Base-by-base conservation (phyloP, 1,140 invertebrate species). In the Formica selysi region DNA sequence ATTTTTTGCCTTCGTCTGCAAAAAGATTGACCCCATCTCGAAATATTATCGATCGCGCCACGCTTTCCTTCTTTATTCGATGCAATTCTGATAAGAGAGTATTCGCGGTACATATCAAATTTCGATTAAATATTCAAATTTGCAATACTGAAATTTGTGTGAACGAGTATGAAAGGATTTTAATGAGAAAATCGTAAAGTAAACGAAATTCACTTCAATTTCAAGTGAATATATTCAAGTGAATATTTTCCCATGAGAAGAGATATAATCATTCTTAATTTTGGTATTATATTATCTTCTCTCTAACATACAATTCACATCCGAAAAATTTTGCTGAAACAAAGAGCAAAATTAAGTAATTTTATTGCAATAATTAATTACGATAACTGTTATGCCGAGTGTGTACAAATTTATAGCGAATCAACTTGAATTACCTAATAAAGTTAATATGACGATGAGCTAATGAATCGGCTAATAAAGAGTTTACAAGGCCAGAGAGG, bases 281-380 rank as follows among this genome's bases (percentile, higher is more conserved):
- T 62, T 61, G 0, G 1, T 51, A 22, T 67, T 48, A 16, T 0
- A 48, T 32, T 16, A 32, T 5, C 6, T 51, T 51, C 44, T 78
- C 32, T 41, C 19, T 2, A 19, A 38, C 16, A 4, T 59, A 38
- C 29, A 41, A 62, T 41, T 62, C 29, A 29, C 0, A 59, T 59
- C 11, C 38, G n/a, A 44, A 51, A 13, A 76, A 62, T 8, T 62
- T 16, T 29, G 11, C 4, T 76, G 38, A 26, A 61, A 41, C 2
- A 16, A 10, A 8, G n/a, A 44, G 5, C 16, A 61, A 76, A 2
- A 26, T 36, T 7, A 4, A 29, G 16, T 32, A 62, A 48, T 54
- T 10, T 51, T 22, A 44, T 8, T 11, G 44, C 41, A 10, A 68
- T 80, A 79, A 79, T 51, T 67, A 67, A 67, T 38, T 32, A 38